Evolutionary conservation across 2,888 invertebrate genomes (phyloP).

Genomic region (Philhelius pedissequus): DNA sequence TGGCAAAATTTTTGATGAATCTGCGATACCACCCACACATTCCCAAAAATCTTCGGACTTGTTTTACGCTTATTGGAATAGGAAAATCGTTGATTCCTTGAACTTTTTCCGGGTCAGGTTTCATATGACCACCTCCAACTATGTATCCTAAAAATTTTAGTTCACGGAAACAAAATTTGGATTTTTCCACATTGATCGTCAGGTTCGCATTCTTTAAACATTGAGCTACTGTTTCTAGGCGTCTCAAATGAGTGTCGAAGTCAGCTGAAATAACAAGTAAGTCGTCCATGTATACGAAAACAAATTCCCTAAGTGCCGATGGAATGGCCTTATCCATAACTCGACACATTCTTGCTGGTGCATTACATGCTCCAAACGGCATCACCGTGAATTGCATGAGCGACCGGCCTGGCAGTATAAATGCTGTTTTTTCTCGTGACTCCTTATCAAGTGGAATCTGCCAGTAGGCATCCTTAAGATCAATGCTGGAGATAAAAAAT

Average conservation of each 20-base stretch:
- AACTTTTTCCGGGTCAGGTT: conserved; percentile 37
- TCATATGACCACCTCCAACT: conserved; percentile 25
- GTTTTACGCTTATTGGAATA: conserved; percentile 36
- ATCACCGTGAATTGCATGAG: conserved; percentile 47
- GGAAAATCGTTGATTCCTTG: conserved; percentile 28
- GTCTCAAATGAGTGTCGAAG: background rate
- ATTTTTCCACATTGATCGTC: conserved; percentile 45
- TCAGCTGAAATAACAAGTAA: conserved; percentile 27
- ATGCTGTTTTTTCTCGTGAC: conserved; percentile 66
- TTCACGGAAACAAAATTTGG: conserved; percentile 31
- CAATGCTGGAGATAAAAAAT: too few relatives aligned
- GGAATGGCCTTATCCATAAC: conserved; percentile 53
- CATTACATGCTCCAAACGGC: conserved; percentile 56
- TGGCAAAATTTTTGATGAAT: too few relatives aligned
- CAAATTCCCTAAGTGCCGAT: conserved; percentile 1
- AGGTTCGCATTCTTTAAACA: conserved; percentile 33
- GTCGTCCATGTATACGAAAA: conserved; percentile 60
- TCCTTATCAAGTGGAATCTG: conserved; percentile 17
- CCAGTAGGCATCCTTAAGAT: conserved; percentile 49
- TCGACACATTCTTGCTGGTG: conserved; percentile 41
- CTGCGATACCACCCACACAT: conserved; percentile 66
- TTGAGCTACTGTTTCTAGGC: conserved; percentile 24
- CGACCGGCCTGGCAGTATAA: conserved; percentile 64
- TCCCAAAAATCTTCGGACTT: conserved; percentile 67
- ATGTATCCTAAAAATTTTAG: conserved; percentile 35